Evolutionary conservation across 2,113 vertebrate species (phyloP), one percentile per base, ranked within the genome.

Genomic region (Syngnathus typhle): DNA sequence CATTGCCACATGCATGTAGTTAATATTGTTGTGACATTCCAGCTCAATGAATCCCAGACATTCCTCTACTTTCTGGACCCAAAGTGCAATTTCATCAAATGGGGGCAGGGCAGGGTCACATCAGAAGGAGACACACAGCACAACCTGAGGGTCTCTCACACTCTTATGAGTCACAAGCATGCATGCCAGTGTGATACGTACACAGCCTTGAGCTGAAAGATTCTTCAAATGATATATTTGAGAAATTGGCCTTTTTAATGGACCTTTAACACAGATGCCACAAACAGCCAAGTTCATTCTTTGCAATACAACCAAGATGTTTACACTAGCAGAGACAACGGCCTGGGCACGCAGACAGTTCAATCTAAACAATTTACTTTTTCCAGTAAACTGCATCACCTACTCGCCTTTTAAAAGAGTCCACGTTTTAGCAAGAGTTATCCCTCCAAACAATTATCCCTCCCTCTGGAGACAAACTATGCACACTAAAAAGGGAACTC

Each of bases 11-110:
- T 55, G 65, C 55, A 58, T 74, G 74, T 70, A 78, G 73, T 79
- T 86, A 78, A 87, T 72, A 39, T 68, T 70, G 72, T 60, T 76
- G 77, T 81, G 80, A 85, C 83, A 88, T 81, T 85, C 79, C 70
- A 76, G 63, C 64, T 73, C 72, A 82, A 80, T 86, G 82, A 74
- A 88, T 85, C 73, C 83, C 78, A 78, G 60, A 72, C 66, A 84
- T 72, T 81, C 77, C 64, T 59, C 66, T 47, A 47, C 3, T 62
- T 44, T 43, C 41, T 41, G 44, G 39, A 61, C 38, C 38, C n/a
- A 10, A n/a, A 15, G n/a, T 11, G 19, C 6, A 62, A 43, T 56
- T 69, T 63, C n/a, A 16, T 32, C 36, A 51, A 16, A 49, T 36
- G 27, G 16, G 46, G 37, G 3, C 18, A 38, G 63, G 63, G 18